These are phyloP conservation scores for Anaspis maculata DNA, from an alignment of 2,888 invertebrate genomes.

Conservation along the genomic window DNA sequence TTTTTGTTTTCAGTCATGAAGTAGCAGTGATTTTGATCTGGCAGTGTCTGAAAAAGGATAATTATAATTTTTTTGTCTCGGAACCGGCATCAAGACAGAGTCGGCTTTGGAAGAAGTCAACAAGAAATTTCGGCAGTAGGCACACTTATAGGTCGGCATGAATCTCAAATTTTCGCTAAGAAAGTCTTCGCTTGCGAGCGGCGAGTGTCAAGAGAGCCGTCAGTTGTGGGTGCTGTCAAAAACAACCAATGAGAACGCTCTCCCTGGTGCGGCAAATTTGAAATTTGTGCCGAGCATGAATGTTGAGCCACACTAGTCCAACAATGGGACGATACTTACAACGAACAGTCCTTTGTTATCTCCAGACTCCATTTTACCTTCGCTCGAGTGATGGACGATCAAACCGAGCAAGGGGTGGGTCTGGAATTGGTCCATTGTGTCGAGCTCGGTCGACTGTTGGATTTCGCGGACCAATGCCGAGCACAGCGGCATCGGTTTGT, in stretches of 20 bases:
- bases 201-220: no score
- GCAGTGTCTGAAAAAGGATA: constrained; percentile 56
- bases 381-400: constrained; percentile 70
- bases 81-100: no score
- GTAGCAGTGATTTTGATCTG: constrained; percentile 91
- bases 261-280: no score
- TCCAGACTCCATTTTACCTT: constrained; percentile 62
- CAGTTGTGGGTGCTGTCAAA: no score
- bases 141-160: no score
- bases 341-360: constrained; percentile 78
- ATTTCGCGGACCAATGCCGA: constrained; percentile 61
- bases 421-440: constrained; percentile 39
- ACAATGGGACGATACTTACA: constrained; percentile 57
- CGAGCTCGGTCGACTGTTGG: constrained; percentile 51
- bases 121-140: no score
- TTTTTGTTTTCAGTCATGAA: constrained; percentile 78
- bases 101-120: no score
- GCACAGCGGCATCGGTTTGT: constrained; percentile 81
- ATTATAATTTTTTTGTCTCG: background rate
- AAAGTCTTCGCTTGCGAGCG: no score
- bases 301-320: no score
- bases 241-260: background rate
- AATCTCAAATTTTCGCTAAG: no score
- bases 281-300: no score
- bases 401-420: constrained; percentile 64